Conservation (phyloP, 2,797 vertebrate species). For the Sebastes jordani region DNA sequence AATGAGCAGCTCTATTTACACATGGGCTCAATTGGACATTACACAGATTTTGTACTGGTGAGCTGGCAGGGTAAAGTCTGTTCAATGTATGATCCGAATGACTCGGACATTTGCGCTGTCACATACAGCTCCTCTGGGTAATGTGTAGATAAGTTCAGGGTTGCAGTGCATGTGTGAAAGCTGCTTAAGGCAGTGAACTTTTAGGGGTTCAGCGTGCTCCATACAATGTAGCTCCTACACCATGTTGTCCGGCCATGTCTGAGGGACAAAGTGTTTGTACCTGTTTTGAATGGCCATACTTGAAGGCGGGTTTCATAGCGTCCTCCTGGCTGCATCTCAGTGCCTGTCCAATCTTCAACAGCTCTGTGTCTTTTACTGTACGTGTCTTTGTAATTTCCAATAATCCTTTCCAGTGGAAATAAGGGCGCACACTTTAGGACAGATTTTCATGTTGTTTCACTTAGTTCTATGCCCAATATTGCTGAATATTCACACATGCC, state of each 20-base stretch:
- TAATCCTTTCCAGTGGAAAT: not conserved
- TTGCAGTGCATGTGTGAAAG: not conserved
- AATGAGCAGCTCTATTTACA: not conserved
- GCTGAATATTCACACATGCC: not conserved
- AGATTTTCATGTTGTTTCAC: not conserved
- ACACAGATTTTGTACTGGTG: not conserved
- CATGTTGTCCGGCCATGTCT: not conserved
- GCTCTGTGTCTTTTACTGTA: not conserved
- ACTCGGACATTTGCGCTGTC: not conserved
- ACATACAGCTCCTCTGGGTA: not conserved
- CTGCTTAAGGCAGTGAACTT: too few relatives aligned
- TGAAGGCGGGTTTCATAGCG: not conserved
- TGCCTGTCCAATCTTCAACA: not conserved
- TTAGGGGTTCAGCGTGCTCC: not conserved
- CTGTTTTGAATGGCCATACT: not conserved
- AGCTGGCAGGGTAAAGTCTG: not conserved
- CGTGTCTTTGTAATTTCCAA: not conserved
- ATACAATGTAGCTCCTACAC: not conserved
- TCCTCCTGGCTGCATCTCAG: not conserved
- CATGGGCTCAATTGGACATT: not conserved
- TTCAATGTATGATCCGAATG: not conserved
- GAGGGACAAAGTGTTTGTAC: not conserved
- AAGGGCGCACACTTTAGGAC: not conserved
- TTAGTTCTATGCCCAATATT: not conserved
- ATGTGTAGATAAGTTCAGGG: not conserved